phyloP scores from a whole-genome alignment of 2,113 vertebrate genomes.

The Albula glossodonta region DNA sequence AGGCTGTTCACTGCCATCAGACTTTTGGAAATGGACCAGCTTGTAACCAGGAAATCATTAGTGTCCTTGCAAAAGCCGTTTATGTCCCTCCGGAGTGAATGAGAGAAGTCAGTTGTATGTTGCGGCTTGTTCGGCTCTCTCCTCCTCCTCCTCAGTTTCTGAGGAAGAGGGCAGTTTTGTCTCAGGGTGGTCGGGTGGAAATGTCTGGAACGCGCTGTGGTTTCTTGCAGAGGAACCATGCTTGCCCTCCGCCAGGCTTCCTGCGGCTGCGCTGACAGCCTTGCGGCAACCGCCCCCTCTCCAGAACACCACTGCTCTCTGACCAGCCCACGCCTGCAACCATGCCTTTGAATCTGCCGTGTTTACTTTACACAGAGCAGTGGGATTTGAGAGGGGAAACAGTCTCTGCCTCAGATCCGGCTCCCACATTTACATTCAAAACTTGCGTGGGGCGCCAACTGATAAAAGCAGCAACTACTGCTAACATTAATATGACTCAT shows the following conservation, averaged over 20 bases:
- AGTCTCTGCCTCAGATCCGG: neutral
- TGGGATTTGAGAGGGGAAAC: neutral
- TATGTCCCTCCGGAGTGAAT: neutral
- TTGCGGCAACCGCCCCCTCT: constrained; percentile 35
- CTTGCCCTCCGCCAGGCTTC: constrained; percentile 54
- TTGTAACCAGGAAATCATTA: neutral
- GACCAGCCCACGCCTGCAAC: constrained; percentile 5
- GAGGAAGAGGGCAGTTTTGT: constrained; percentile 38
- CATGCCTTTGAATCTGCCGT: neutral
- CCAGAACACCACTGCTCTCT: constrained; percentile 1
- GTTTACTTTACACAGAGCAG: neutral
- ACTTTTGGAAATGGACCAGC: neutral
- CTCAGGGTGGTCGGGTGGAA: constrained; percentile 1
- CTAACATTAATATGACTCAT: neutral
- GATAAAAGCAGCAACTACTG: neutral
- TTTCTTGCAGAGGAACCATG: constrained; percentile 29
- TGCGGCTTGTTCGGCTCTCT: neutral
- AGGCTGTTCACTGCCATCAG: neutral
- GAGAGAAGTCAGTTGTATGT: constrained; percentile 8
- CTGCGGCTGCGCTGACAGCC: constrained; percentile 51
- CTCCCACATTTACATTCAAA: neutral
- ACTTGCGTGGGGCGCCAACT: neutral
- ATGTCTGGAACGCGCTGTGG: constrained; percentile 48
- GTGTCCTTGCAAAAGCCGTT: constrained; percentile 10
- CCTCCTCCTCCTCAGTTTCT: neutral